Percentiles rank a stretch among this genome's conserved stretches.
phyloP scores from a whole-genome alignment of 2,888 invertebrate species.

The Trilocha varians region DNA sequence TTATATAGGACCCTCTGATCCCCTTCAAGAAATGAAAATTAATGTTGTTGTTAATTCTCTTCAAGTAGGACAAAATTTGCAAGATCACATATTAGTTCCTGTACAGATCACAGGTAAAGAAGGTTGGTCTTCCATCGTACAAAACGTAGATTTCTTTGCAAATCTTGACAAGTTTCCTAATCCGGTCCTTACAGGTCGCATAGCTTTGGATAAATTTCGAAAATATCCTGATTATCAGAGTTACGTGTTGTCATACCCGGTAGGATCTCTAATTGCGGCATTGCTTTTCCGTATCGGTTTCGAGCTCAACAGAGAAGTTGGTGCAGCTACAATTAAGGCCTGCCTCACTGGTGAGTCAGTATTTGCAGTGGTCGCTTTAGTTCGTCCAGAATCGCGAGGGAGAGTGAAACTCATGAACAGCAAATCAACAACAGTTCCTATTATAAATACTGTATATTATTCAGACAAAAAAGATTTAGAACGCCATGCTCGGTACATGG shows the following conservation, averaged over 20 bases:
- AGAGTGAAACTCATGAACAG: conserved; percentile 18
- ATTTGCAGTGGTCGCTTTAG: conserved; percentile 14
- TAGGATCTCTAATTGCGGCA: conserved; percentile 16
- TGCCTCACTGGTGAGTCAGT: conserved; percentile 15
- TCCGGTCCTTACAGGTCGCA: conserved; percentile 26
- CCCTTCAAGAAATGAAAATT: conserved; percentile 25
- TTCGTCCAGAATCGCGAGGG: conserved; percentile 33
- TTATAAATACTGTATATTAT: conserved; percentile 21
- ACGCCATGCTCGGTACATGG: conserved; percentile 17
- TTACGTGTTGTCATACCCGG: conserved; percentile 19
- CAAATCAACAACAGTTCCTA: conserved; percentile 21
- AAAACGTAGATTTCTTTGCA: neutral
- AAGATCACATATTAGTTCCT: conserved; percentile 27
- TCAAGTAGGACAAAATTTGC: conserved; percentile 26
- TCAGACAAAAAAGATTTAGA: conserved; percentile 23
- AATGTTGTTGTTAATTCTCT: conserved; percentile 22
- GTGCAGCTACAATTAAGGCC: conserved; percentile 15
- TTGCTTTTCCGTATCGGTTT: conserved; percentile 17
- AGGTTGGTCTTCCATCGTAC: conserved; percentile 9
- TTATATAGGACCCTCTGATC: conserved; percentile 29
- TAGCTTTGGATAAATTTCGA: conserved; percentile 23
- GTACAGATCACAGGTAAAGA: conserved; percentile 18
- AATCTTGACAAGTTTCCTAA: conserved; percentile 18
- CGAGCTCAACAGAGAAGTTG: conserved; percentile 17
- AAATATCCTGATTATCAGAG: conserved; percentile 31